phyloP scores from a whole-genome alignment of 2,113 vertebrate species.

The Nanorana parkeri region DNA sequence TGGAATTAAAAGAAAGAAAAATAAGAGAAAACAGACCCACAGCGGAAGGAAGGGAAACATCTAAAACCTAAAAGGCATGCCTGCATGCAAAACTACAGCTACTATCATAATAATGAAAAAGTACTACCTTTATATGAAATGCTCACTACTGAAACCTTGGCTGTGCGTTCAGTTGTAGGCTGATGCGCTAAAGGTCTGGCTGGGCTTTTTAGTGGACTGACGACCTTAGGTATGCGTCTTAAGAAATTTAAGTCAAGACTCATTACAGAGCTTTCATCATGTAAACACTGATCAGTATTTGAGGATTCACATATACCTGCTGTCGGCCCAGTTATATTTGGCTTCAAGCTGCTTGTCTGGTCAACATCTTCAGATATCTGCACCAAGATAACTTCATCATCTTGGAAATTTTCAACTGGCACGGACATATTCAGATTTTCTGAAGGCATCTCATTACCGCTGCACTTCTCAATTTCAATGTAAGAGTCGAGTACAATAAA shows the following conservation, averaged over 20 bases:
- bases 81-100: constrained; percentile 21
- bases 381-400: background rate
- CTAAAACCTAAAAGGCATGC: background rate
- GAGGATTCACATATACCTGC: constrained; percentile 57
- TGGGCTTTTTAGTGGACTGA: constrained; percentile 94
- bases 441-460: constrained; percentile 41
- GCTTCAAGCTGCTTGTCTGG: constrained; percentile 63
- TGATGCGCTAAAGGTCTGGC: constrained; percentile 77
- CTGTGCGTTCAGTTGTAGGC: constrained; percentile 71
- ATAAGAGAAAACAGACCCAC: background rate
- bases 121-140: constrained; percentile 82
- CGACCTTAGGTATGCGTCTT: constrained; percentile 85
- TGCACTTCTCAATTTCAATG: constrained; percentile 55
- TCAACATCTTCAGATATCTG: constrained; percentile 55
- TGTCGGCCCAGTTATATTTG: constrained; percentile 61
- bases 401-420: background rate
- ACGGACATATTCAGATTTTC: background rate
- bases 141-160: constrained; percentile 76
- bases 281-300: constrained; percentile 59
- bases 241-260: constrained; percentile 84
- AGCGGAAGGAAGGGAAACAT: too few species aligned
- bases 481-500: constrained; percentile 60
- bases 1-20: background rate
- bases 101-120: background rate
- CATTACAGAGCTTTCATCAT: constrained; percentile 91